These are phyloP conservation scores for Melanocharis versteri DNA, from an alignment of 2,113 vertebrate species.

Conservation along the genomic window DNA sequence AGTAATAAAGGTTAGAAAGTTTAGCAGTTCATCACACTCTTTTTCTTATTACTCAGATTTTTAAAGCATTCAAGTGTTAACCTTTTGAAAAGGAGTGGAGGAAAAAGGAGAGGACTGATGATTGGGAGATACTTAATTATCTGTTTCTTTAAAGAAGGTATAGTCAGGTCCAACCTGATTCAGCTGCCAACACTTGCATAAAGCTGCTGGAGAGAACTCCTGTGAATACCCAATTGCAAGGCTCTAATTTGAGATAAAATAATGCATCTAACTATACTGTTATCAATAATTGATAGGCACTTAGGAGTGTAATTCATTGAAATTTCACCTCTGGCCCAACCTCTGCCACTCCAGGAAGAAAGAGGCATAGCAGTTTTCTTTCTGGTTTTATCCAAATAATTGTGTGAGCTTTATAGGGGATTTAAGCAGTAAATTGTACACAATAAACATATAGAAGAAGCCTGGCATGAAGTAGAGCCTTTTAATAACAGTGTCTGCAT, in stretches of 20 bases:
- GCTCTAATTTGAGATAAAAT: conserved; percentile 88
- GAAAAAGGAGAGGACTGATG: conserved; percentile 68
- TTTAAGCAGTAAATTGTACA: conserved; percentile 48
- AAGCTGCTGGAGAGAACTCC: conserved; percentile 64
- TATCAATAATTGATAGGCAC: conserved; percentile 88
- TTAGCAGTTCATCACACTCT: conserved; percentile 52
- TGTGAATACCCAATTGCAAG: conserved; percentile 69
- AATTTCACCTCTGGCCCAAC: conserved; percentile 84
- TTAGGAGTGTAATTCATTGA: conserved; percentile 84
- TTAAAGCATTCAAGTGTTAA: conserved; percentile 82
- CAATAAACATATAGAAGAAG: conserved; percentile 40
- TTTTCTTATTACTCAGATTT: conserved; percentile 69
- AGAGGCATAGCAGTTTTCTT: conserved; percentile 48
- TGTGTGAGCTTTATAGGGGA: conserved; percentile 36
- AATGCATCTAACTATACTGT: conserved; percentile 81
- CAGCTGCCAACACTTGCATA: conserved; percentile 61
- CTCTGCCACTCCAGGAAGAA: conserved; percentile 71
- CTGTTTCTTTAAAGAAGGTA: conserved; percentile 79
- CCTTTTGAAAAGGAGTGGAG: conserved; percentile 79
- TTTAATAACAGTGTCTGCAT: conserved; percentile 30
- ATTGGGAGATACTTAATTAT: conserved; percentile 84
- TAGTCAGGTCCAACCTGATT: conserved; percentile 62
- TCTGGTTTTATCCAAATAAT: conserved; percentile 63
- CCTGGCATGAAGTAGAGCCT: conserved; percentile 15
- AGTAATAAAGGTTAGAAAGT: conserved; percentile 59